Conservation (phyloP, 2,797 vertebrate genomes). For the Macrochelys suwanniensis region DNA sequence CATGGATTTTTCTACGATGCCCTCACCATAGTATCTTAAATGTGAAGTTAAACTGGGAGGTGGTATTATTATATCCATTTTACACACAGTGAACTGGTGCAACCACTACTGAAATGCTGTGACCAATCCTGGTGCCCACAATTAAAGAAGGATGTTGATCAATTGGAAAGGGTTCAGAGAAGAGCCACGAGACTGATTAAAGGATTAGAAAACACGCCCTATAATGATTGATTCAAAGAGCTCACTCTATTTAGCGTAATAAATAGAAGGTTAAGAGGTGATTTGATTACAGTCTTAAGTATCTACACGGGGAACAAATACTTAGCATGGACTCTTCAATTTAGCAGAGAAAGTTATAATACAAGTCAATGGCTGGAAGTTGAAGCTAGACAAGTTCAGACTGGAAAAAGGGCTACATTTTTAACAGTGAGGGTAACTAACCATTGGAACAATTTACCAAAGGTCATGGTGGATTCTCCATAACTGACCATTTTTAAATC, state of each 20-base stretch:
- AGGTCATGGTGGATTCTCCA: neutral
- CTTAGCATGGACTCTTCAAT: neutral
- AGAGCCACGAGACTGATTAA: neutral
- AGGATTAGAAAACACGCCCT: neutral
- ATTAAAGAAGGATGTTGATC: neutral
- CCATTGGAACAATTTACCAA: neutral
- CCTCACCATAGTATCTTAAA: neutral
- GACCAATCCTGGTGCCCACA: neutral
- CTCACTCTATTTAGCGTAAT: neutral
- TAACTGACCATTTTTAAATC: neutral
- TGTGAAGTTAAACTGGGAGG: neutral
- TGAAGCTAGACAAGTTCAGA: neutral
- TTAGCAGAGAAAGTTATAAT: neutral
- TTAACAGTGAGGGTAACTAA: neutral
- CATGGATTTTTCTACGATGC: neutral
- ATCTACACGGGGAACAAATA: neutral
- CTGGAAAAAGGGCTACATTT: neutral
- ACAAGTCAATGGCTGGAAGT: neutral
- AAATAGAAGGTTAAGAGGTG: neutral
- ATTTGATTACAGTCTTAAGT: neutral
- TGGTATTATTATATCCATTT: neutral
- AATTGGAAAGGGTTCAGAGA: neutral
- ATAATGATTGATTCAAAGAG: neutral
- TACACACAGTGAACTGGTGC: neutral
- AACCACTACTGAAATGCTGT: neutral